Evolutionary conservation across 2,888 invertebrate species (phyloP), one percentile per base, ranked within the genome.

Genomic region (Platycnemis pennipes): DNA sequence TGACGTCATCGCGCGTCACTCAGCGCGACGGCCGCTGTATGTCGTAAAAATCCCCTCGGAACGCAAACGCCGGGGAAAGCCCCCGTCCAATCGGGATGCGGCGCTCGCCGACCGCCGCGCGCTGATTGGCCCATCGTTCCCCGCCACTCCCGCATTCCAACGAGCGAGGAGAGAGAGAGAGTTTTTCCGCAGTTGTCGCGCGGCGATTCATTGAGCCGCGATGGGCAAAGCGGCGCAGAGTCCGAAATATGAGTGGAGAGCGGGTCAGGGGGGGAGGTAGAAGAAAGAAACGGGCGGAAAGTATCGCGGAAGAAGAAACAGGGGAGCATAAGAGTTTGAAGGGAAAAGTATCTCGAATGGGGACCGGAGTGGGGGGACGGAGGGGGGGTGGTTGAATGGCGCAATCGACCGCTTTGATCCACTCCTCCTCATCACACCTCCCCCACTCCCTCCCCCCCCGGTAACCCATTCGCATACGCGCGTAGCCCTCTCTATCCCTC

Each of bases 401-500:
- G 56, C 56, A 26, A 13, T 89, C 19, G 53, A 46, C 45, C 44
- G 46, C 89, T 89, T 89, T 89, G 56, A 89, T 56, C 44, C 91
- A 13, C 13, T n/a, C 53, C 53, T 0, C 22, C 3, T 7, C 19
- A 42, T 13, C 8, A 42, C 44, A 11, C 63, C 26, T n/a, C 11
- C 16, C 91, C 44, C 31, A 42, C 4, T 44, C 53, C 56, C 63
- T 5, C 22, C 0, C 19, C 5, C 22, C 46, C 13, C 87, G 37
- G 46, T 46, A 77, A 91, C 56, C 44, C 91, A 44, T 91, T 44
- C 63, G 69, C 44, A 91, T 69, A 91, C 91, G 91, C 22, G 63
- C n/a, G 56, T 63, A 44, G 69, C 91, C 63, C 91, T 11, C n/a
- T 22, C 53, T 69, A n/a, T 44, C 56, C 56, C 26, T 44, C 91